phyloP scores from a whole-genome alignment of 30 jellyfish, hydroid and myxozoan species.

The Sanderia malayensis region DNA sequence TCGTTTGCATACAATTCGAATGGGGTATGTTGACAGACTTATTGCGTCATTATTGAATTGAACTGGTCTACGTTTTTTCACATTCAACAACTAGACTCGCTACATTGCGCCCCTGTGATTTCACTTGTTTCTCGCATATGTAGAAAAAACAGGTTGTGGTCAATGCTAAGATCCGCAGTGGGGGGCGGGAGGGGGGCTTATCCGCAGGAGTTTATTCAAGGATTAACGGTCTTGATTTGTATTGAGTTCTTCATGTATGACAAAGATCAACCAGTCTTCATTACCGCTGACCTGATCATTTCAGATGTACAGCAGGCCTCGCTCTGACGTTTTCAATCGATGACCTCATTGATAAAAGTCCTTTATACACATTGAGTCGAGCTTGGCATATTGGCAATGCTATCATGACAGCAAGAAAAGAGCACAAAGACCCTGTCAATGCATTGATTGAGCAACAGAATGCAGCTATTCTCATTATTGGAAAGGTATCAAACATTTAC shows the following conservation, averaged over 20 bases:
- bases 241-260: no score
- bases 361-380: conserved; percentile 49
- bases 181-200: no score
- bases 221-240: no score
- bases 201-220: no score
- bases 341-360: conserved; percentile 8
- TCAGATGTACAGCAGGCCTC: conserved; percentile 66
- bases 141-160: no score
- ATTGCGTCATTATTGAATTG: background rate
- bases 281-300: no score
- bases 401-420: conserved; percentile 37
- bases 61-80: background rate
- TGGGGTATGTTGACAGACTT: conserved; percentile 52
- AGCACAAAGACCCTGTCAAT: conserved; percentile 18
- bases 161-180: no score
- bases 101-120: background rate
- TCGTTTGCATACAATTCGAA: conserved; percentile 29
- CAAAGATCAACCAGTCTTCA: no score
- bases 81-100: background rate
- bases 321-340: conserved; percentile 7
- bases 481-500: conserved; percentile 43
- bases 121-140: background rate
- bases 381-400: conserved; percentile 75
- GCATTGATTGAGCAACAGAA: conserved; percentile 32
- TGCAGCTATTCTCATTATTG: conserved; percentile 38